Conservation (phyloP, 2,797 vertebrate genomes). For the Propithecus perrieri region DNA sequence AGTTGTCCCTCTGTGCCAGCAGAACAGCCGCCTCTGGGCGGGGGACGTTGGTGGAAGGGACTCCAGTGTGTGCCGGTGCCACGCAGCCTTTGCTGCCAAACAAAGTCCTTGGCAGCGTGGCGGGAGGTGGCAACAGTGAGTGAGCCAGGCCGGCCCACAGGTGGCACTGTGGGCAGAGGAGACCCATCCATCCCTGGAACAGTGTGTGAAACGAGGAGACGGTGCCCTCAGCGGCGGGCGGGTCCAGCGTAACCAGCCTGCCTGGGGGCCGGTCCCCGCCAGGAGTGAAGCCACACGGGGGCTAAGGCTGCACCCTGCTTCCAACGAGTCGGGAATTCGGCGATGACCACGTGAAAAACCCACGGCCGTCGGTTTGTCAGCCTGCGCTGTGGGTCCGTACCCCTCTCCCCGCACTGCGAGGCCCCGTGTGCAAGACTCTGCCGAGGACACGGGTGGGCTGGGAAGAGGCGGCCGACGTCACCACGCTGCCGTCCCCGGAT, state of each 20-base stretch:
- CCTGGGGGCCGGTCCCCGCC: neutral
- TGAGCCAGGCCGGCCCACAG: rapidly evolving
- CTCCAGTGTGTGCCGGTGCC: neutral
- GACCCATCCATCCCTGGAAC: rapidly evolving
- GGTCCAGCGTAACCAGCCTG: rapidly evolving
- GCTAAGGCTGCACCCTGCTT: too few relatives aligned
- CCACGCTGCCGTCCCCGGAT: rapidly evolving
- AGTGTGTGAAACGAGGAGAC: rapidly evolving
- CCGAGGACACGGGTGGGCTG: too few relatives aligned
- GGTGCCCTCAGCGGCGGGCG: rapidly evolving
- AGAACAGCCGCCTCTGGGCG: neutral
- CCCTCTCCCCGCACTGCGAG: too few relatives aligned
- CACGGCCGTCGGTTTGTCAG: too few relatives aligned
- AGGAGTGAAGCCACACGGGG: neutral
- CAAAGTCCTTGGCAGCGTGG: rapidly evolving
- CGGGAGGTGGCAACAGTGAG: rapidly evolving
- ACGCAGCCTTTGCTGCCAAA: neutral
- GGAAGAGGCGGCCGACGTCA: too few relatives aligned
- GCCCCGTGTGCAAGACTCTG: too few relatives aligned
- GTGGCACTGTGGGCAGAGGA: neutral
- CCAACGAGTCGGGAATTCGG: rapidly evolving
- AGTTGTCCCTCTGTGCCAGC: rapidly evolving
- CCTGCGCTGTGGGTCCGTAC: too few relatives aligned
- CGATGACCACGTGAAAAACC: rapidly evolving
- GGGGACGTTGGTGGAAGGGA: too few relatives aligned